Percentiles rank a stretch among this genome's conserved stretches.
phyloP scores from a whole-genome alignment of 1,140 invertebrate species.

The Gryon sp. region DNA sequence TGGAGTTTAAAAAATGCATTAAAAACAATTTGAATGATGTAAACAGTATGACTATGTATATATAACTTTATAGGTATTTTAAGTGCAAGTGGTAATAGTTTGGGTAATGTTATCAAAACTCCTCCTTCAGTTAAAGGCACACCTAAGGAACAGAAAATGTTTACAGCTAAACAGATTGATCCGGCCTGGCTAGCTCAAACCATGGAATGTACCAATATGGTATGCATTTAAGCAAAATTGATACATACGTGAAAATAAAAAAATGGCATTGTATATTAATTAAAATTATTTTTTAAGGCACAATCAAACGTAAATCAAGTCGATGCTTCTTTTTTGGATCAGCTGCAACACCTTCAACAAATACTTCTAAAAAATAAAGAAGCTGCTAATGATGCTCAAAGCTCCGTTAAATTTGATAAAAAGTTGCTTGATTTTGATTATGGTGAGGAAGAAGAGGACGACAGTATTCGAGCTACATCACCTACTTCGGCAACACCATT shows the following conservation, averaged over 20 bases:
- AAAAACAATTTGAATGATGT: too few relatives aligned
- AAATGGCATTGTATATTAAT: background rate
- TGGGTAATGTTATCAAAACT: slow-evolving; percentile 71
- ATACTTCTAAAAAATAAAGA: slow-evolving; percentile 80
- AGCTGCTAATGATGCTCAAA: slow-evolving; percentile 72
- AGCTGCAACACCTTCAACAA: slow-evolving; percentile 82
- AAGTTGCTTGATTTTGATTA: slow-evolving; percentile 92
- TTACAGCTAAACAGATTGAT: slow-evolving; percentile 76
- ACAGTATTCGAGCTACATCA: slow-evolving; percentile 75
- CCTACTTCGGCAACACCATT: slow-evolving; percentile 64
- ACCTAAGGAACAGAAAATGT: slow-evolving; percentile 76
- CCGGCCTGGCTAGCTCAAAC: slow-evolving; percentile 77
- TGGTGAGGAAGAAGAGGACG: slow-evolving; percentile 89
- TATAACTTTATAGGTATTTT: slow-evolving; percentile 69
- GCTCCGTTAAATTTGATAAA: slow-evolving; percentile 84
- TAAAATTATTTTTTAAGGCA: slow-evolving; percentile 59
- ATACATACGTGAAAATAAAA: background rate
- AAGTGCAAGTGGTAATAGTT: slow-evolving; percentile 68
- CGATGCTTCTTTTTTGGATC: slow-evolving; percentile 78
- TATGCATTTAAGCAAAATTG: slow-evolving; percentile 14
- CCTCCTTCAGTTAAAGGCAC: slow-evolving; percentile 73
- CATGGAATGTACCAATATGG: slow-evolving; percentile 76
- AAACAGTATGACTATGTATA: background rate
- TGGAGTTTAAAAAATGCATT: too few relatives aligned
- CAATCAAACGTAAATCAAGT: slow-evolving; percentile 73